These are phyloP conservation scores for Mesocentrotus franciscanus DNA, from an alignment of 53 echinoderm and acorn worm genomes.

Conservation along the genomic window DNA sequence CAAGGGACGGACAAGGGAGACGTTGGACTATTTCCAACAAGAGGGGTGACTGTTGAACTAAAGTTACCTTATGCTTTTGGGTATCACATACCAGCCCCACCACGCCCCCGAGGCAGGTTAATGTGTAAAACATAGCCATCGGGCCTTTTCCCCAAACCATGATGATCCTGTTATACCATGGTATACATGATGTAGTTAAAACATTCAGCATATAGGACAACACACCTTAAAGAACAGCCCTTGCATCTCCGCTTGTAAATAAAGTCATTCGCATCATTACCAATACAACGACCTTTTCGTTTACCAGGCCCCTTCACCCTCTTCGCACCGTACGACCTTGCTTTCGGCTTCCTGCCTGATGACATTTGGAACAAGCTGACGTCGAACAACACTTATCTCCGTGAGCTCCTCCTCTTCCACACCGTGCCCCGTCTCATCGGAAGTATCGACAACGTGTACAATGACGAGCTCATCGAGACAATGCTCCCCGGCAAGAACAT, in stretches of 20 bases:
- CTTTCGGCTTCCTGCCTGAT: conserved; percentile 63
- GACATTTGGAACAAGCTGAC: conserved; percentile 54
- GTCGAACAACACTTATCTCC: conserved; percentile 68
- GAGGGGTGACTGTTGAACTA: too few species aligned
- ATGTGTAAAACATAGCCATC: too few species aligned
- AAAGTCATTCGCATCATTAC: background rate
- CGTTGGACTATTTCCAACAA: too few species aligned
- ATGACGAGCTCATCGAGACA: conserved; percentile 55
- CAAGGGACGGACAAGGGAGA: too few species aligned
- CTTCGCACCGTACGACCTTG: conserved; percentile 68
- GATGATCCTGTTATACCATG: too few species aligned
- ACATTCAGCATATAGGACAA: too few species aligned
- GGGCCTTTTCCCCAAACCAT: too few species aligned
- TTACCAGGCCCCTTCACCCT: conserved; percentile 69
- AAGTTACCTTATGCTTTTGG: too few species aligned
- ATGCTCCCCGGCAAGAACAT: conserved; percentile 59
- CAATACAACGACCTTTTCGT: background rate
- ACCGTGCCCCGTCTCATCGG: conserved; percentile 57
- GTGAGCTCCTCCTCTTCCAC: conserved; percentile 63
- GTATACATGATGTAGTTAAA: too few species aligned
- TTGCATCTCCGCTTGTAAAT: background rate
- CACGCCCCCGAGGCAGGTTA: too few species aligned
- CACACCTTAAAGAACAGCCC: too few species aligned
- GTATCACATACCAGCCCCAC: too few species aligned
- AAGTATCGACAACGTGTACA: conserved; percentile 20